A percentile compares a stretch with the other conserved stretches of the same genome.
These are phyloP conservation scores for Acrossocheilus fasciatus DNA, from an alignment of 2,797 vertebrate species.

Conservation along the genomic window DNA sequence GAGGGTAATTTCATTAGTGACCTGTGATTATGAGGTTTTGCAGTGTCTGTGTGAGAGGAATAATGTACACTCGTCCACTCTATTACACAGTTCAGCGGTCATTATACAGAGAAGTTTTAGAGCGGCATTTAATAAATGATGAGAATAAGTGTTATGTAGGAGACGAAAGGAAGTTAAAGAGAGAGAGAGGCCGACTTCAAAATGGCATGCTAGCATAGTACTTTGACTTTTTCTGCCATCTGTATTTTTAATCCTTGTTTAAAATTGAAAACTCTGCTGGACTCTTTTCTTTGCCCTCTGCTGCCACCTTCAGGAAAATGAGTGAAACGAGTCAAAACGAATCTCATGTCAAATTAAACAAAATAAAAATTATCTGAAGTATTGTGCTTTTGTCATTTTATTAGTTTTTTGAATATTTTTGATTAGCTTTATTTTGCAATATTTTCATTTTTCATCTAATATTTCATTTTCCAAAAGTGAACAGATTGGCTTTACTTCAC, in stretches of 20 bases:
- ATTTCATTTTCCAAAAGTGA: background rate
- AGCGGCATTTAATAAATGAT: background rate
- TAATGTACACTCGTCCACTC: background rate
- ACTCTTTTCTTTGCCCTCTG: conserved; percentile 54
- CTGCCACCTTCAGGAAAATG: conserved; percentile 69
- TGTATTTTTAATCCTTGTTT: background rate
- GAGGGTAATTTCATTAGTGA: background rate
- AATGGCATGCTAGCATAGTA: background rate
- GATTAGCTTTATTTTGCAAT: background rate
- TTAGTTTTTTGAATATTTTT: background rate
- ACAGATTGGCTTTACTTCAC: background rate
- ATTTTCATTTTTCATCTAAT: background rate
- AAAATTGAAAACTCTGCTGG: background rate
- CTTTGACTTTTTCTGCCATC: background rate
- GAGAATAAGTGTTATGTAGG: background rate
- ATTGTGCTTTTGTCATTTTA: background rate
- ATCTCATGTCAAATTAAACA: conserved; percentile 11
- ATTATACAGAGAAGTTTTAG: background rate
- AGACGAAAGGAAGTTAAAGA: background rate
- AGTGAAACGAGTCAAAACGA: conserved; percentile 26
- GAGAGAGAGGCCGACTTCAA: background rate
- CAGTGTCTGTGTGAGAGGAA: background rate
- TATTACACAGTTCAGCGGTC: background rate
- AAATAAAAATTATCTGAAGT: background rate
- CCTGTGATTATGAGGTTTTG: background rate